Evolutionary conservation across 2,797 vertebrate species (phyloP), one percentile per base, ranked within the genome.

Genomic region (Champsocephalus esox): DNA sequence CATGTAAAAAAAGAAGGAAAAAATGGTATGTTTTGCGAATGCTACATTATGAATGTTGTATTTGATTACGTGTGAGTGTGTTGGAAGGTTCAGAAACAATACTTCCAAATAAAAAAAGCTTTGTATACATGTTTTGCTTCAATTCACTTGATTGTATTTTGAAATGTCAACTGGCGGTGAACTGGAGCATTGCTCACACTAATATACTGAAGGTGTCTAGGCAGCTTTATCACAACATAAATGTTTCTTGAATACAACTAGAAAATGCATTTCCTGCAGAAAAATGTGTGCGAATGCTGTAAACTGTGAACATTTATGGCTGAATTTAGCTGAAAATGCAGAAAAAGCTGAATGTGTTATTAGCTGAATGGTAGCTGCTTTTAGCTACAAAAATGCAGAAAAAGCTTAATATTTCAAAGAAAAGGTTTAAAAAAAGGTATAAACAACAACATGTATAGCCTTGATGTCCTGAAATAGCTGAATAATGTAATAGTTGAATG

Each of bases 31-130:
- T 86, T 83, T 94, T 96, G 93, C 96, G 91, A 95, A 96, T 94
- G 90, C 89, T 90, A 92, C 91, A 94, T 96, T 96, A 56, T 56
- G 24, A 83, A 32, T 88, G 56, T 79, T 83, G 81, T 96, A 96
- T 96, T 96, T 95, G 92, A 95, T 96, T 94, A 96, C 96, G 96
- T 93, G 91, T 95, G 93, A 88, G 80, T 63, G 60, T 70, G 41
- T 66, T 78, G 58, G 64, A 69, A 76, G 60, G 54, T 14, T 56
- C 16, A 38, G 48, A 78, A 81, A 76, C 56, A 64, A 70, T 61
- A 68, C 60, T 34, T 82, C 55, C 63, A 73, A 87, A 75, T 84
- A 77, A 87, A 92, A 80, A 56, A 61, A 83, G 80, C 64, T 87
- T 88, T 87, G 84, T 70, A 11, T 50, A 28, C 11, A 0, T 8